phyloP scores from a whole-genome alignment of 2,888 invertebrate species.

The Agonum fuliginosum region DNA sequence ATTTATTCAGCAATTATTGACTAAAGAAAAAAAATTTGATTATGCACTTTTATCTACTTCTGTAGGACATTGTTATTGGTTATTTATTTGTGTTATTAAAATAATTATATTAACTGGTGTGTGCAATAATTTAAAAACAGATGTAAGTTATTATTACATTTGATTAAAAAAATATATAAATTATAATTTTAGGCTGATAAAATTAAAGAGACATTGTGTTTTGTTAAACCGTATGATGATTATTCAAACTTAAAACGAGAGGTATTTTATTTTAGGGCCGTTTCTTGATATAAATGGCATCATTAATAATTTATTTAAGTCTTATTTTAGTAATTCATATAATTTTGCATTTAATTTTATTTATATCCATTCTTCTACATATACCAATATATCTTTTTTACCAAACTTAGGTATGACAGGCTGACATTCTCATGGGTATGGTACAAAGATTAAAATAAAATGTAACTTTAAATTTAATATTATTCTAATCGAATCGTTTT shows the following conservation, averaged over 20 bases:
- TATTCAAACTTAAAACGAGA: constrained; percentile 4
- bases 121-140: background rate
- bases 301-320: too few relatives aligned
- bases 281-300: too few relatives aligned
- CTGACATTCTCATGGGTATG: too few relatives aligned
- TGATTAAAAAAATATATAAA: background rate
- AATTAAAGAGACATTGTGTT: constrained; percentile 2
- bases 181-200: background rate
- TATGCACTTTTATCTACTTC: background rate
- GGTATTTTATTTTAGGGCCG: too few relatives aligned
- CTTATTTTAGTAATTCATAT: too few relatives aligned
- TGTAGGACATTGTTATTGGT: background rate
- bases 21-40: background rate
- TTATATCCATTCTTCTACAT: too few relatives aligned
- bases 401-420: too few relatives aligned
- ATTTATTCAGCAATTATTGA: background rate
- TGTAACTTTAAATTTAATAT: too few relatives aligned
- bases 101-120: background rate
- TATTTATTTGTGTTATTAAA: background rate
- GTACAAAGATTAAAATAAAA: too few relatives aligned
- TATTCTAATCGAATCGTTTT: too few relatives aligned
- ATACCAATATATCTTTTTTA: too few relatives aligned
- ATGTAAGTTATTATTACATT: background rate
- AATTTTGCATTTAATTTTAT: too few relatives aligned
- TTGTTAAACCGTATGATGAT: background rate